These are phyloP conservation scores for Samia ricini DNA, from an alignment of 1,140 invertebrate genomes.

Conservation along the genomic window DNA sequence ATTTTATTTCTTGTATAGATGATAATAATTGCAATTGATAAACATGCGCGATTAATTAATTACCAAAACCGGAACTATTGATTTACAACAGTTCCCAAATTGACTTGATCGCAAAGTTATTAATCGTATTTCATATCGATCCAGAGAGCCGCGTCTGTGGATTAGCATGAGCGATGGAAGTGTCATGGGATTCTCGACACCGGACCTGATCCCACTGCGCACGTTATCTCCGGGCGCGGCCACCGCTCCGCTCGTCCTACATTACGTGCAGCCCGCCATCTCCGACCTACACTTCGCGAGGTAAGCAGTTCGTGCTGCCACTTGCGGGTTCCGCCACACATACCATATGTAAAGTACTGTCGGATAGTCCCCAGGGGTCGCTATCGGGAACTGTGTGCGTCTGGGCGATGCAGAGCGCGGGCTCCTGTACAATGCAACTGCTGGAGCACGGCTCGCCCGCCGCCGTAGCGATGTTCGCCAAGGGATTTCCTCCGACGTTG, in stretches of 20 bases:
- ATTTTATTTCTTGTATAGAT: no score
- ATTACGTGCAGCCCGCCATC: constrained; percentile 32
- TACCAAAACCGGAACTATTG: not conserved
- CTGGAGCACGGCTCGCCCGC: not conserved
- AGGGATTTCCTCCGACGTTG: constrained; percentile 18
- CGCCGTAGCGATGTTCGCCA: constrained; percentile 13
- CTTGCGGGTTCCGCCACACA: not conserved
- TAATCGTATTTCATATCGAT: not conserved
- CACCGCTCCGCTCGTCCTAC: constrained; percentile 8
- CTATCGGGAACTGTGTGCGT: constrained; percentile 19
- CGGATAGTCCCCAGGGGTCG: constrained; percentile 17
- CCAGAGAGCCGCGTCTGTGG: constrained; percentile 41
- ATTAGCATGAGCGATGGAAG: constrained; percentile 19
- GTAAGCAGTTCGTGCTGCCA: constrained; percentile 13
- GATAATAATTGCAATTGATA: no score
- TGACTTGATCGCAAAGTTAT: not conserved
- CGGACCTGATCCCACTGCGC: constrained; percentile 18
- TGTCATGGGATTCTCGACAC: constrained; percentile 33
- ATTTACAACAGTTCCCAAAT: not conserved
- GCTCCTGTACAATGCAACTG: constrained; percentile 13
- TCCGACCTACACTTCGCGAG: constrained; percentile 33
- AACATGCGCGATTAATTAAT: not conserved
- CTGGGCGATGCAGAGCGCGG: constrained; percentile 18
- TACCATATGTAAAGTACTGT: not conserved
- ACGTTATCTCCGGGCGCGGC: constrained; percentile 10